Evolutionary conservation across 2,888 invertebrate species (phyloP).

Genomic region (Clivina fossor): DNA sequence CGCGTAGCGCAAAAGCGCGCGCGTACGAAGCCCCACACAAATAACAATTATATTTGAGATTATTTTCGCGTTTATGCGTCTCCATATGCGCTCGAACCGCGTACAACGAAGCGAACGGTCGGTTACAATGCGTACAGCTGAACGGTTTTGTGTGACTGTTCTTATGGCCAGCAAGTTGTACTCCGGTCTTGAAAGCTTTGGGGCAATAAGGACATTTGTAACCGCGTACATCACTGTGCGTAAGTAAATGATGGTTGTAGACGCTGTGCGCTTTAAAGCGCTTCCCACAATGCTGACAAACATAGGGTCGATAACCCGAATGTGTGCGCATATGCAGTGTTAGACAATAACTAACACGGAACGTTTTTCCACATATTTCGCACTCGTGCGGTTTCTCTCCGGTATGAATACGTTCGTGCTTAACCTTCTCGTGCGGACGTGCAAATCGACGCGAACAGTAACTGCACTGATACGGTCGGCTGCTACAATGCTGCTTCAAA

Average conservation of each 20-base stretch:
- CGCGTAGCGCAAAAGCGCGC: slow-evolving; percentile 71
- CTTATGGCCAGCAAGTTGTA: slow-evolving; percentile 77
- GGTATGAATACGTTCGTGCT: slow-evolving; percentile 82
- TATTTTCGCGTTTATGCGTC: slow-evolving; percentile 69
- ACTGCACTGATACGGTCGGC: slow-evolving; percentile 66
- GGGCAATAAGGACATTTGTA: slow-evolving; percentile 77
- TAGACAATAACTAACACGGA: slow-evolving; percentile 77
- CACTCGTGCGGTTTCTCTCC: slow-evolving; percentile 78
- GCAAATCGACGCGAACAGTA: slow-evolving; percentile 72
- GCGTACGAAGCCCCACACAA: slow-evolving; percentile 78
- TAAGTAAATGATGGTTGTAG: slow-evolving; percentile 74
- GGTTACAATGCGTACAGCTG: slow-evolving; percentile 72
- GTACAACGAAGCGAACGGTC: slow-evolving; percentile 77
- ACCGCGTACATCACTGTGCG: slow-evolving; percentile 73
- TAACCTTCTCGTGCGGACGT: slow-evolving; percentile 78
- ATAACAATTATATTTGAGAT: slow-evolving; percentile 68
- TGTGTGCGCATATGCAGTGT: slow-evolving; percentile 80
- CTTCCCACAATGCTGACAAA: slow-evolving; percentile 70
- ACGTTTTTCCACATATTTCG: slow-evolving; percentile 78
- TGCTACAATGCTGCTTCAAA: slow-evolving; percentile 46
- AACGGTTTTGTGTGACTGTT: slow-evolving; percentile 82
- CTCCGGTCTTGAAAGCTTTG: slow-evolving; percentile 78
- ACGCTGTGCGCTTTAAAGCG: slow-evolving; percentile 79
- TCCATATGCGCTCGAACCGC: slow-evolving; percentile 76
- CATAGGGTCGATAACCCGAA: slow-evolving; percentile 75